Conservation (phyloP, 2,888 invertebrate genomes). For the Ptychoptera contaminata region DNA sequence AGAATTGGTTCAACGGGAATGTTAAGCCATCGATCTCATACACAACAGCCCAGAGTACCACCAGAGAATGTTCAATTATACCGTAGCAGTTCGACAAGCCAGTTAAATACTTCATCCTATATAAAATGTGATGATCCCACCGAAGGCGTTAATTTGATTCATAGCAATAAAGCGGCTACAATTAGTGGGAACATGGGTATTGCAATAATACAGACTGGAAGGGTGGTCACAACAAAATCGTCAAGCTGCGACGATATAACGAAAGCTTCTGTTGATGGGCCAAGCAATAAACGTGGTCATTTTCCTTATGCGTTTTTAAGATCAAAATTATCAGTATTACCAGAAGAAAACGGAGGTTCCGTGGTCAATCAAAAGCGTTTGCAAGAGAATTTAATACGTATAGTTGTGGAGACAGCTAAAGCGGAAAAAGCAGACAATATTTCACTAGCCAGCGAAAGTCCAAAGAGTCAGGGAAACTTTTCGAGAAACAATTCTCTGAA, state of each 20-base stretch:
- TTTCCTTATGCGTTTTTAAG: slow-evolving; percentile 65
- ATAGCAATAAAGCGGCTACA: slow-evolving; percentile 29
- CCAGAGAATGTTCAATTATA: slow-evolving; percentile 33
- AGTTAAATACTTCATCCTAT: slow-evolving; percentile 47
- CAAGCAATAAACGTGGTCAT: slow-evolving; percentile 38
- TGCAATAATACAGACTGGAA: slow-evolving; percentile 26
- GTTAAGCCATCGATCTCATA: slow-evolving; percentile 38
- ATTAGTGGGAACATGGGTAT: slow-evolving; percentile 7
- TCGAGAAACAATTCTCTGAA: no score
- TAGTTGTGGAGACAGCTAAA: no score
- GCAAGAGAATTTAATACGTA: background rate
- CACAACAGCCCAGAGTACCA: slow-evolving; percentile 19
- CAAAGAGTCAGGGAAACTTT: slow-evolving; percentile 17
- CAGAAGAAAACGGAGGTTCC: slow-evolving; percentile 49
- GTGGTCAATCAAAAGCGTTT: slow-evolving; percentile 32
- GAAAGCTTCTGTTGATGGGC: slow-evolving; percentile 31
- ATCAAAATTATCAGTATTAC: slow-evolving; percentile 58
- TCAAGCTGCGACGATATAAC: slow-evolving; percentile 58
- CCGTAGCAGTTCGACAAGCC: slow-evolving; percentile 62
- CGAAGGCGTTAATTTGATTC: slow-evolving; percentile 53
- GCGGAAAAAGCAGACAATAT: slow-evolving; percentile 14
- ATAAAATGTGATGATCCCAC: slow-evolving; percentile 66
- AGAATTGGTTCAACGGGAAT: slow-evolving; percentile 64
- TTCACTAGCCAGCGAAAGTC: slow-evolving; percentile 18
- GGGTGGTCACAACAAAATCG: slow-evolving; percentile 38